Conservation (phyloP, 53 echinoderm and acorn worm species). For the Actinopyga echinites region DNA sequence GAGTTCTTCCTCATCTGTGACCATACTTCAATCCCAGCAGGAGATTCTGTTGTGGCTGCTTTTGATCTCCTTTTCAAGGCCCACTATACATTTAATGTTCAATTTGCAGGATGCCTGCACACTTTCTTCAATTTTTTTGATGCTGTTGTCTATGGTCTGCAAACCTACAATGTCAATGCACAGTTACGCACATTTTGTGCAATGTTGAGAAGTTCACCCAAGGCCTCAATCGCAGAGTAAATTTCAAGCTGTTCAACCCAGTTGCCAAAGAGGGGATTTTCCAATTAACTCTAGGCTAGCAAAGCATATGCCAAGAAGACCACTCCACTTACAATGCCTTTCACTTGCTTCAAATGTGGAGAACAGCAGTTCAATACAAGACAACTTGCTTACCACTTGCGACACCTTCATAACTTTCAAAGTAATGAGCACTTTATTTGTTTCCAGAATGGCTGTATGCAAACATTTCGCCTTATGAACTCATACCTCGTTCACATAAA, state of each 20-base stretch:
- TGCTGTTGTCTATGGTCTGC: no score
- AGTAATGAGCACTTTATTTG: neutral
- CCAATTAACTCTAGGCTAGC: no score
- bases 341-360: neutral
- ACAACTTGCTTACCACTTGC: constrained; percentile 1
- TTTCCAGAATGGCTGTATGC: neutral
- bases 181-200: no score
- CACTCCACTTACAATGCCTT: neutral
- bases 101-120: neutral
- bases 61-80: neutral
- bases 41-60: neutral
- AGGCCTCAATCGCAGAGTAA: neutral
- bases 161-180: neutral
- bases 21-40: neutral
- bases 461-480: neutral
- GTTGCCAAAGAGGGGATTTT: no score
- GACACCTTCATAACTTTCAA: neutral
- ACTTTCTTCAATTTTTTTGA: neutral
- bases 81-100: neutral
- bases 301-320: no score
- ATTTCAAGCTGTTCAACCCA: neutral
- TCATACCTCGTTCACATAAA: neutral
- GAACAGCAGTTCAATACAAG: neutral
- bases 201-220: neutral
- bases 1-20: neutral